phyloP scores from a whole-genome alignment of 2,888 invertebrate species.

The Bimastos eiseni region DNA sequence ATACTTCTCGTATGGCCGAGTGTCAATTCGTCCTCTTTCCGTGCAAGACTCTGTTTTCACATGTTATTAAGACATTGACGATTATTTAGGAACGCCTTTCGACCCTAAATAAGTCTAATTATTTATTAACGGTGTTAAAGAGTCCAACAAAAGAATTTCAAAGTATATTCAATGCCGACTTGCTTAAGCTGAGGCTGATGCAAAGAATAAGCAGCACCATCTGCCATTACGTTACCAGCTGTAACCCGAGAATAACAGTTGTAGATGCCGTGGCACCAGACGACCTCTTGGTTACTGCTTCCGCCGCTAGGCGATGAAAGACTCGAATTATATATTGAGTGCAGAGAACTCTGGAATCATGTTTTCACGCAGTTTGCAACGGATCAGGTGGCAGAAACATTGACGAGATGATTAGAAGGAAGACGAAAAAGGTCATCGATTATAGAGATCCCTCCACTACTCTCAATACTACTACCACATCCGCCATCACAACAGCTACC shows the following conservation, averaged over 20 bases:
- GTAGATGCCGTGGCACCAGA: not conserved
- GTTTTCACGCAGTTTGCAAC: not conserved
- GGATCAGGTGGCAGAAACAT: not conserved
- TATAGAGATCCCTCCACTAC: not conserved
- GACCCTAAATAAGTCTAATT: too few relatives aligned
- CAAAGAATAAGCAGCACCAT: not conserved
- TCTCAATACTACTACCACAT: too few relatives aligned
- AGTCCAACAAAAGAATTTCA: not conserved
- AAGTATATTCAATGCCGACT: not conserved
- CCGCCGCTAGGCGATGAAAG: not conserved
- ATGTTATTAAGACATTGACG: not conserved
- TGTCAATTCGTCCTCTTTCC: not conserved
- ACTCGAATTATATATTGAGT: not conserved
- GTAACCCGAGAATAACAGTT: not conserved
- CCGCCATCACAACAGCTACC: not conserved
- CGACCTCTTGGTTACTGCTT: not conserved
- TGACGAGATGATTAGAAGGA: not conserved
- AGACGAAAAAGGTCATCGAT: not conserved
- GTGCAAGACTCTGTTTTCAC: not conserved
- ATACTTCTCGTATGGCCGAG: not conserved
- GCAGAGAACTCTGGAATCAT: not conserved
- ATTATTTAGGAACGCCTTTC: too few relatives aligned
- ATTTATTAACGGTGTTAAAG: too few relatives aligned
- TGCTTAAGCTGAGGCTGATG: not conserved
- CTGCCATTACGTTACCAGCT: not conserved